These are phyloP conservation scores for Pardalotus punctatus DNA, from an alignment of 2,113 vertebrate genomes.

Conservation along the genomic window DNA sequence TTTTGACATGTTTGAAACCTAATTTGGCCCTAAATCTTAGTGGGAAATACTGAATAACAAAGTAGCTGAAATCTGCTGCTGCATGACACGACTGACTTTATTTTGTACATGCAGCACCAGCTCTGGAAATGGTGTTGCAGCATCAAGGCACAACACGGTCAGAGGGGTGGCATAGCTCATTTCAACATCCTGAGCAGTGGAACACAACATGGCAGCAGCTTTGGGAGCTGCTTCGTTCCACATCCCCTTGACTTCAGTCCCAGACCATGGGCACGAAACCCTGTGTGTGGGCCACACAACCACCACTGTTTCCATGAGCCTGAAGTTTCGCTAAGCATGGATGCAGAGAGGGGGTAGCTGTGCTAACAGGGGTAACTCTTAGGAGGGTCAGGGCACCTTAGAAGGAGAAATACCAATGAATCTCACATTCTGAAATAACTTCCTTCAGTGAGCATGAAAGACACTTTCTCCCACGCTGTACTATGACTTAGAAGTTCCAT, in stretches of 20 bases:
- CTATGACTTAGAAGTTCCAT: slow-evolving; percentile 52
- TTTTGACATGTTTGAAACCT: background rate
- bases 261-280: background rate
- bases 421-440: slow-evolving; percentile 24
- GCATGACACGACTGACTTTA: background rate
- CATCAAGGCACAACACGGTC: background rate
- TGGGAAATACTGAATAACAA: background rate
- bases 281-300: rapidly evolving
- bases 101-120: background rate
- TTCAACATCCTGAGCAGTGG: rapidly evolving
- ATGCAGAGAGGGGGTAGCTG: background rate
- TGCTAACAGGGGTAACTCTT: background rate
- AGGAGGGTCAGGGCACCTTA: background rate
- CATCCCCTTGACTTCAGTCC: background rate
- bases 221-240: background rate
- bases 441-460: background rate
- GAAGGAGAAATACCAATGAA: background rate
- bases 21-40: background rate
- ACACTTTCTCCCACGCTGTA: background rate
- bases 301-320: background rate
- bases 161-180: background rate
- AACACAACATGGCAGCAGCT: background rate
- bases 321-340: background rate
- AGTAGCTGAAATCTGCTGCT: background rate
- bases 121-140: background rate